Conservation (phyloP, 2,888 invertebrate species). For the Trilocha varians region DNA sequence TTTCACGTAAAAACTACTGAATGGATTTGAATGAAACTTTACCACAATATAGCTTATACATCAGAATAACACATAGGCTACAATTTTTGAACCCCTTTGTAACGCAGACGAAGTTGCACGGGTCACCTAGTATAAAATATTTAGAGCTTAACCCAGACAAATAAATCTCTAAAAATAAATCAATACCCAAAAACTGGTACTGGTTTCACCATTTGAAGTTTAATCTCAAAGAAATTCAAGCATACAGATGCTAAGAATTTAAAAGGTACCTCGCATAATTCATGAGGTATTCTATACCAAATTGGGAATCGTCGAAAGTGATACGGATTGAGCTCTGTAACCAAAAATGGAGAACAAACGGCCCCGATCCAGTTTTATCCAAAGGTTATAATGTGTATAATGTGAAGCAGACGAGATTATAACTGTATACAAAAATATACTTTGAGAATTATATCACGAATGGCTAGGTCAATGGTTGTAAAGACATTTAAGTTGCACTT, state of each 20-base stretch:
- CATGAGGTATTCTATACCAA: constrained; percentile 66
- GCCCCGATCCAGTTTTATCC: constrained; percentile 52
- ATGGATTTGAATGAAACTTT: too few relatives aligned
- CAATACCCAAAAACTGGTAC: not conserved
- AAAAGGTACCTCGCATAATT: constrained; percentile 46
- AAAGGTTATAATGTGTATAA: constrained; percentile 3
- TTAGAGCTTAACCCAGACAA: not conserved
- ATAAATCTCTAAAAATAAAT: not conserved
- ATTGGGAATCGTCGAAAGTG: constrained; percentile 56
- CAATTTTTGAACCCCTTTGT: too few relatives aligned
- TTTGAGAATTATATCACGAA: not conserved
- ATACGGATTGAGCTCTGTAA: constrained; percentile 49
- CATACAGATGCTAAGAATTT: constrained; percentile 8
- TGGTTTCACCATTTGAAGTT: not conserved
- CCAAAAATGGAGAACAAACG: constrained; percentile 44
- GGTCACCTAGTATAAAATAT: too few relatives aligned
- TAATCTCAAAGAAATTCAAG: constrained; percentile 4
- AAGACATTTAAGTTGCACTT: not conserved
- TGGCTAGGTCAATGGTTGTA: not conserved
- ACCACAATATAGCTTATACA: too few relatives aligned
- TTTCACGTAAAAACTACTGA: too few relatives aligned
- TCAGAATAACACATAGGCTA: too few relatives aligned
- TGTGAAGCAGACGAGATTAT: constrained; percentile 18
- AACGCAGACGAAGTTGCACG: too few relatives aligned
- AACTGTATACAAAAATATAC: constrained; percentile 11